Base-by-base conservation (phyloP, 2,888 invertebrate species). In the Tenodera sinensis region DNA sequence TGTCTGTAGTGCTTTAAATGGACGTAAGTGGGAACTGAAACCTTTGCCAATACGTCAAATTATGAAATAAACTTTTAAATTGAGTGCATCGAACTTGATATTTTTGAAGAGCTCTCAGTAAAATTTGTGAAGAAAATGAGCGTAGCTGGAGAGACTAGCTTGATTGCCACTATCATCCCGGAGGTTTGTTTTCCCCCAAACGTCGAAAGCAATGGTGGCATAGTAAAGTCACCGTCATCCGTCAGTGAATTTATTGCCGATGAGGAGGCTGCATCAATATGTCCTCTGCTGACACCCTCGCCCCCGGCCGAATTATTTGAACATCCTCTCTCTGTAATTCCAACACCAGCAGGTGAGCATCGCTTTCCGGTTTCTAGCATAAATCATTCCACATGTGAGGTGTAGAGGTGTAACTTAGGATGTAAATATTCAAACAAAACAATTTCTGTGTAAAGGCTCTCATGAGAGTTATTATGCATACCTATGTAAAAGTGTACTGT, bases 211-310 rank as follows among this genome's bases (percentile, higher is more conserved):
- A 84, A 28, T 15, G 54, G 30, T 42, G 89, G 81, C 4, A 28
- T 89, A 28, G 81, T 84, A 1, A 89, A 89, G 87, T 90, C 89
- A 71, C 88, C 90, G 28, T 88, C 89, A 28, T 85, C 90, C 25
- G 87, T 88, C 20, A 88, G 87, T 47, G 91, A 90, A 88, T 91
- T 91, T 83, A 83, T 90, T 42, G 89, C 84, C 92, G 93, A 94
- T 89, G 91, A 91, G 83, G 96, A 95, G 90, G 96, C 96, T 90
- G 95, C 96, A 1, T 96, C 96, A 87, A 96, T 95, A 91, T 96
- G 96, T 92, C 94, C 96, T 84, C 93, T 96, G 83, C 92, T 96
- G 85, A 95, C 95, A 47, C 95, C 96, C 9, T 95, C 95, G 87
- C 95, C 95, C 0, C 94, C 95, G n/a, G 94, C 94, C 20, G 92